Conservation (phyloP, 1,140 invertebrate genomes). For the Drosophila virilis region DNA sequence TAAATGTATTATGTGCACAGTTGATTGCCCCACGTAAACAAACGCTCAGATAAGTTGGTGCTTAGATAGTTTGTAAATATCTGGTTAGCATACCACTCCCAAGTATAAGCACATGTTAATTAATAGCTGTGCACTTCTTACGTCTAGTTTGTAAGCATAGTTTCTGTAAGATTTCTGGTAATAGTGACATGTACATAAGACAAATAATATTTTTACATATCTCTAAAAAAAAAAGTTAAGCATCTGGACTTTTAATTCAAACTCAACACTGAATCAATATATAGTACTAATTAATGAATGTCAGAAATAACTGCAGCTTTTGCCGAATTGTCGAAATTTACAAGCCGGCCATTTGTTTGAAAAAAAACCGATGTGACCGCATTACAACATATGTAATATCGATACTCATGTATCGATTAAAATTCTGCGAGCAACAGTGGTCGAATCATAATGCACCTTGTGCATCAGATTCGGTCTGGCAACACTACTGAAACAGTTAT, state of each 20-base stretch:
- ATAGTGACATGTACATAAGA: slow-evolving; percentile 28
- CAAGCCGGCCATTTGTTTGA: too few species aligned
- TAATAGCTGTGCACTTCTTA: background rate
- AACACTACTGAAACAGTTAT: background rate
- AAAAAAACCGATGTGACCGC: too few species aligned
- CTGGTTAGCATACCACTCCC: slow-evolving; percentile 5
- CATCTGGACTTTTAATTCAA: background rate
- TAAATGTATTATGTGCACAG: slow-evolving; percentile 36
- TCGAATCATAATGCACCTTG: background rate
- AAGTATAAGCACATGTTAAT: slow-evolving; percentile 8
- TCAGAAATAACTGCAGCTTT: too few species aligned
- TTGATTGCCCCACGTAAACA: slow-evolving; percentile 35
- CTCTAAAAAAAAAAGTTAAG: background rate
- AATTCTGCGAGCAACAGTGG: background rate
- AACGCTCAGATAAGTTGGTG: slow-evolving; percentile 35
- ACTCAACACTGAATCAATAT: background rate
- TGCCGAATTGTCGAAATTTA: too few species aligned
- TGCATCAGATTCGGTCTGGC: background rate
- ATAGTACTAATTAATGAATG: too few species aligned
- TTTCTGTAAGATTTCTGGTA: slow-evolving; percentile 26
- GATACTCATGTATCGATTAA: background rate
- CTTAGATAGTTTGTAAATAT: slow-evolving; percentile 30
- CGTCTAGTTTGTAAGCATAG: slow-evolving; percentile 11
- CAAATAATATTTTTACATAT: slow-evolving; percentile 34
- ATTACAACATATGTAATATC: too few species aligned